A percentile compares a stretch with the other conserved stretches of the same genome.
Conservation (phyloP, 1,140 invertebrate genomes). For the Papilio aristodemus region DNA sequence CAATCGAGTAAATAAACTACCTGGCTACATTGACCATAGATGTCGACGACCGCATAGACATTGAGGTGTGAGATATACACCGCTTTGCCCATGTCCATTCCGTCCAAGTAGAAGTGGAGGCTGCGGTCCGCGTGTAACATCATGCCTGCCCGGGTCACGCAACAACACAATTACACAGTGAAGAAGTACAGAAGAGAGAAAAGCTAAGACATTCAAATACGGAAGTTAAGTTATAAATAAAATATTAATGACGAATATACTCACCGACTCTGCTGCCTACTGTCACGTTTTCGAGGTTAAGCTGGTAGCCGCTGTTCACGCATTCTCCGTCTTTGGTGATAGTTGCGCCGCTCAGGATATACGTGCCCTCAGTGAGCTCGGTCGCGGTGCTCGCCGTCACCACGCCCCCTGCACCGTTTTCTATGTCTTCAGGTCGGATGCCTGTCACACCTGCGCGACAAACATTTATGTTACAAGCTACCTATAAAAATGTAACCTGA, state of each 20-base stretch:
- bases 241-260: constrained; percentile 35
- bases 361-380: constrained; percentile 94
- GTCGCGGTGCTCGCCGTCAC: constrained; percentile 93
- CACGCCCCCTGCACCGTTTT: constrained; percentile 67
- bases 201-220: too few species aligned
- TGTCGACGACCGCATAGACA: constrained; percentile 96
- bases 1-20: too few species aligned
- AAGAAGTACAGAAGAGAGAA: background rate
- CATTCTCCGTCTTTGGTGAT: constrained; percentile 92
- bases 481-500: too few species aligned
- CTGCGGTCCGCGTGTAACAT: constrained; percentile 92
- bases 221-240: too few species aligned
- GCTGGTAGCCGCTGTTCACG: constrained; percentile 89
- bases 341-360: constrained; percentile 92
- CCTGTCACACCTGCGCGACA: constrained; percentile 86
- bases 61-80: constrained; percentile 90
- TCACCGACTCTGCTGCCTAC: constrained; percentile 88
- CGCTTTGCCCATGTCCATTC: constrained; percentile 93
- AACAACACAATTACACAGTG: too few species aligned
- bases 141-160: constrained; percentile 80
- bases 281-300: constrained; percentile 90
- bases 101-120: constrained; percentile 95
- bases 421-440: constrained; percentile 90
- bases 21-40: constrained; percentile 97
- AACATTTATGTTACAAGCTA: too few species aligned